Percentiles rank a stretch among this genome's conserved stretches.
Evolutionary conservation across 1,140 invertebrate species (phyloP).

Genomic region (Elysia chlorotica): DNA sequence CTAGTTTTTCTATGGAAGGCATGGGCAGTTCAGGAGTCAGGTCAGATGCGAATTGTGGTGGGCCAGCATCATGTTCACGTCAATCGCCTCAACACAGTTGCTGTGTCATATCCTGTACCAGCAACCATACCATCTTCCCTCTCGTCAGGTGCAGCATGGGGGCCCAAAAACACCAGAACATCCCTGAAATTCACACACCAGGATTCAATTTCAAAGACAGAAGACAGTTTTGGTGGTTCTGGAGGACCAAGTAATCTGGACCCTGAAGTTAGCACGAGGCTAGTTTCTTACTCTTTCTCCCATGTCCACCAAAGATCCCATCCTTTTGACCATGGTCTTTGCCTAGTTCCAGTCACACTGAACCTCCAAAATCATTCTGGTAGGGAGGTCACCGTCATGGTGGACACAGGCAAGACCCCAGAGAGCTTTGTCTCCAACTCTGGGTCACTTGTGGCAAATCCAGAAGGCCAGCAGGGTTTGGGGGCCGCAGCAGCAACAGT

Average conservation of each 20-base stretch:
- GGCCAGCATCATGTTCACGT: slow-evolving; percentile 58
- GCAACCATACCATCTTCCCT: slow-evolving; percentile 42
- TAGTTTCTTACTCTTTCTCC: slow-evolving; percentile 47
- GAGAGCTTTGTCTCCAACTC: slow-evolving; percentile 37
- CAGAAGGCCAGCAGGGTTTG: neutral
- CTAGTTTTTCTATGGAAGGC: slow-evolving; percentile 59
- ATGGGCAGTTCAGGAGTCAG: slow-evolving; percentile 48
- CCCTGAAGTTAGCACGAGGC: slow-evolving; percentile 47
- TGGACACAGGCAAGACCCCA: slow-evolving; percentile 52
- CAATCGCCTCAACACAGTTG: slow-evolving; percentile 47
- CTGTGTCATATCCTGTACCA: slow-evolving; percentile 49
- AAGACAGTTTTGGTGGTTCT: no score
- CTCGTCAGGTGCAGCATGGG: no score
- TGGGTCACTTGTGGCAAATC: neutral
- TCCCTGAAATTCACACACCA: slow-evolving; percentile 43
- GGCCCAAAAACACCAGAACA: no score
- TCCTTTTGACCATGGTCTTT: slow-evolving; percentile 45
- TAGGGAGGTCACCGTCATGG: slow-evolving; percentile 38
- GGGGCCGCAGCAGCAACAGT: slow-evolving; percentile 16
- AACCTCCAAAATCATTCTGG: slow-evolving; percentile 50
- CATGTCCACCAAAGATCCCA: slow-evolving; percentile 41
- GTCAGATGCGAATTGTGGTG: slow-evolving; percentile 45
- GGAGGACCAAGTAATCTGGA: no score
- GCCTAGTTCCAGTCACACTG: slow-evolving; percentile 46
- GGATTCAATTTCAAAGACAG: no score